Evolutionary conservation across 2,888 invertebrate species (phyloP).

Genomic region (Gortyna flavago): DNA sequence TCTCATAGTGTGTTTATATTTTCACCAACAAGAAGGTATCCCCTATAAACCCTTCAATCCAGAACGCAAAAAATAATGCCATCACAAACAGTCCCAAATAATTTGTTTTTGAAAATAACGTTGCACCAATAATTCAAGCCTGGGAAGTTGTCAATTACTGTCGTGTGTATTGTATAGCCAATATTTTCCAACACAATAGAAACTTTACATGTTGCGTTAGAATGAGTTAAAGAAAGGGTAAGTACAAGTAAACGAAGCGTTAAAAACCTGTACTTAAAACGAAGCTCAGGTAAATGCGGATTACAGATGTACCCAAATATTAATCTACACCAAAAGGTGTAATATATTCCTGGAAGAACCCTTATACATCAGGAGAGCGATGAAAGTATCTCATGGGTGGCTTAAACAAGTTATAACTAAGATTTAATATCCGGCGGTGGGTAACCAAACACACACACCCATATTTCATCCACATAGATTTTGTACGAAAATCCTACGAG

Average conservation of each 20-base stretch:
- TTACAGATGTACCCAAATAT: constrained; percentile 26
- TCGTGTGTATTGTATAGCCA: neutral
- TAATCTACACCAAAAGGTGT: constrained; percentile 29
- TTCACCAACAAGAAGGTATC: neutral
- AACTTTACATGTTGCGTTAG: neutral
- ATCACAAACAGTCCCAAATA: neutral
- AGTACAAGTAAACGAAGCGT: constrained; percentile 9
- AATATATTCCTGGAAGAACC: constrained; percentile 49
- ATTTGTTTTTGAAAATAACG: no score
- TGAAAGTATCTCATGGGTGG: constrained; percentile 48
- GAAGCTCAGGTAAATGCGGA: neutral
- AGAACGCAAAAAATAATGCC: no score
- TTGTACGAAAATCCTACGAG: constrained; percentile 17
- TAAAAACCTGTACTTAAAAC: constrained; percentile 2
- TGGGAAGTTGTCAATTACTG: neutral
- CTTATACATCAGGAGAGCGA: constrained; percentile 40
- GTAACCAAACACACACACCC: constrained; percentile 41
- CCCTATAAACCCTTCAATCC: neutral
- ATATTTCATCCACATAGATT: constrained; percentile 34
- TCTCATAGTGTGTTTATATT: neutral
- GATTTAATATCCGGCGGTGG: constrained; percentile 62
- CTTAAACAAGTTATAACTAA: constrained; percentile 61
- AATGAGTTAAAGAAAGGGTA: neutral
- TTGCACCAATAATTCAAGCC: no score
- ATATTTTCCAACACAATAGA: neutral